Base-by-base conservation (phyloP, 2,797 vertebrate genomes). In the Rhinatrema bivittatum region DNA sequence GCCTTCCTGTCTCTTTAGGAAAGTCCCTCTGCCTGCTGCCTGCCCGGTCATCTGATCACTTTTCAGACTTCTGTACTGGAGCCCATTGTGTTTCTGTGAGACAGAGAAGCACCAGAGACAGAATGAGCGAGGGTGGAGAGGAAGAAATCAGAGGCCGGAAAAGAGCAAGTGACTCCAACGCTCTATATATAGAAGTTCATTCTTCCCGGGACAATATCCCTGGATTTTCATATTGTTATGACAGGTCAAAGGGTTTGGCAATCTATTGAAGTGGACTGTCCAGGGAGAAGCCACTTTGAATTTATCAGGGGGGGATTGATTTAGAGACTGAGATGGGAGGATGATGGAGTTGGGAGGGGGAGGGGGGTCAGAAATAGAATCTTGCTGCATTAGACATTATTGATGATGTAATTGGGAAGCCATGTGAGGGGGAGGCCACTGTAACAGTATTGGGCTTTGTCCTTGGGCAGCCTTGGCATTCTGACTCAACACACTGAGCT, bases 151-250 rank as follows among this genome's bases (percentile, higher is more conserved):
- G 62, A 69, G 68, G 65, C 77, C 78, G 79, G 80, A 83, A 83
- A 66, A 52, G 31, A 66, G 78, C 65, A 73, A 71, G 32, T n/a
- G 68, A 65, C 79, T 78, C 76, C 75, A 74, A 76, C 54, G 44
- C 37, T 57, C 79, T 82, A 84, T 79, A 81, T 82, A 81, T 84
- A 80, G 79, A 71, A 46, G 29, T n/a, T 68, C 72, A 75, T 78
- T 80, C 72, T 69, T 61, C 70, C 39, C 3, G 4, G 32, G 70
- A 79, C 79, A 77, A 74, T 76, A 79, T 80, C 81, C 68, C 71
- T 73, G 78, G 76, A 81, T 79, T 76, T 74, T 53, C 53, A 60
- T 82, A 84, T 82, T 81, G 84, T 70, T 10, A 1, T 30, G 32
- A 76, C 58, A 70, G 81, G 73, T 73, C 73, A 79, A 72, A 74